Evolutionary conservation across 2,113 vertebrate genomes (phyloP), one percentile per base, ranked within the genome.

Genomic region (Sula dactylatra): DNA sequence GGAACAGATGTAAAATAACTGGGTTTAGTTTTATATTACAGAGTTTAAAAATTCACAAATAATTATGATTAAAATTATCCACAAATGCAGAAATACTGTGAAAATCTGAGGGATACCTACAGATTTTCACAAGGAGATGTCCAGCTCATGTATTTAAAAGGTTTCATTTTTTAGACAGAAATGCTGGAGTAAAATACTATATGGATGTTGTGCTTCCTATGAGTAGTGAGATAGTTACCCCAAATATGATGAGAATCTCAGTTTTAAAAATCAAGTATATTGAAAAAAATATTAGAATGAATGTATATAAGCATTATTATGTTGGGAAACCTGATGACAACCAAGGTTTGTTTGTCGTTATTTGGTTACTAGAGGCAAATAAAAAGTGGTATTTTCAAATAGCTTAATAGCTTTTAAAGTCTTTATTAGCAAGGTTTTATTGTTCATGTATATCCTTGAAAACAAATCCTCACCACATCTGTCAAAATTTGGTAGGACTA

Each of bases 401-500:
- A 90, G 85, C 76, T 80, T 82, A 91, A 82, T 72, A 92, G 95
- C 90, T 90, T 91, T 65, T 25, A 38, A 82, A 96, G 84, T 78
- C 61, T 83, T 88, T 50, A 97, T 90, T 64, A 87, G 58, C n/a
- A 93, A 89, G 90, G 59, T 95, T 97, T 94, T 94, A 82, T 82
- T 56, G 34, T 92, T 93, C 58, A 66, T 44, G 50, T 93, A 55
- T 49, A 97, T 62, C 90, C 79, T 91, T 97, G 96, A 98, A 98
- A 97, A 97, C 86, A 98, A 98, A 97, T 97, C 94, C 92, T 97
- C 81, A 87, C 86, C 32, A 71, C 92, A 98, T 97, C 95, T 98
- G 96, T 98, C 98, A 98, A 84, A 98, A 98, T 93, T 97, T 96
- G 66, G 97, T 93, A 95, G 91, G 80, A 97, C 95, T 88, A 96